Base-by-base conservation (phyloP, 2,888 invertebrate species). In the Nymphalis c-album region DNA sequence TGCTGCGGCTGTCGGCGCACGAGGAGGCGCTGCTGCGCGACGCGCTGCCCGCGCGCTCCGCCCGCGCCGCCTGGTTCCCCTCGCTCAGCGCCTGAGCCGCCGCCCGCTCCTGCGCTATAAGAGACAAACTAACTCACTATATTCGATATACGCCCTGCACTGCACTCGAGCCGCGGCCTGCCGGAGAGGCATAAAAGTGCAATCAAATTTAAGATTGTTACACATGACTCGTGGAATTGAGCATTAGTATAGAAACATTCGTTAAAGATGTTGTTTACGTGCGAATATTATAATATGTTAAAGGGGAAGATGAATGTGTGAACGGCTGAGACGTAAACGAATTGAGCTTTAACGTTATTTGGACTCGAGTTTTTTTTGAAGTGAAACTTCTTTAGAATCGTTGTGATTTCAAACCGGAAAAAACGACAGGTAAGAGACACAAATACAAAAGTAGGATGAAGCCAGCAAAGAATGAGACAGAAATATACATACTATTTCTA, bases 21-120 rank as follows among this genome's bases (percentile, higher is more conserved):
- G 98, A 98, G 86, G 98, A 98, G 81, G 95, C 96, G 77, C 86
- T 97, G 10, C 93, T 98, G 8, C 94, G 96, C 63, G 96, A 97
- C 76, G 96, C 97, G 0, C 84, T 97, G 69, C 85, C 95, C 87
- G 86, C 89, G 2, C 82, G 90, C 40, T 60, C 82, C 13, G 87
- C 86, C 5, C 72, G 88, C 64, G 79, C 86, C 69, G 85, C 85
- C 71, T 92, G 88, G 90, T 84, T 88, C 53, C 53, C 53, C 26
- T 26, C 26, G 53, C 53, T 26, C 53, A 26, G 26, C 53, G 31
- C 53, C 26, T 55, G 53, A 55, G 53, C 22, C n/a, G n/a, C n/a
- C n/a, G n/a, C n/a, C n/a, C n/a, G n/a, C n/a, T n/a, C n/a, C n/a
- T n/a, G n/a, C 40, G 13, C 40, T 13, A 40, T 40, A 13, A 40